These are phyloP conservation scores for Acronicta psi DNA, from an alignment of 2,888 invertebrate genomes.

Conservation along the genomic window DNA sequence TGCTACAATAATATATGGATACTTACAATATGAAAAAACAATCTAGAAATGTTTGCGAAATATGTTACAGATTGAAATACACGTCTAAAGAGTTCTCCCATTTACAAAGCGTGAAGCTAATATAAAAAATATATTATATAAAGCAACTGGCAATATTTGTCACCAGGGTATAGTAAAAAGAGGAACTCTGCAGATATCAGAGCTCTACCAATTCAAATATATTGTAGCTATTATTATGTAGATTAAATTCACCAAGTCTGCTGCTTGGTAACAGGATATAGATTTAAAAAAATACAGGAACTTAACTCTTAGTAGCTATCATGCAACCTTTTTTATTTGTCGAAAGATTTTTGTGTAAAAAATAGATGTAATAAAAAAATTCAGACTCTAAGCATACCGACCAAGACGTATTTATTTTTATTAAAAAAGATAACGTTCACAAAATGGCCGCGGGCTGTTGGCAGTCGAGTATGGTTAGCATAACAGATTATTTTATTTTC, in stretches of 20 bases:
- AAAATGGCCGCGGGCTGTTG: slow-evolving; percentile 73
- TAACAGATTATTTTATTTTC: slow-evolving; percentile 25
- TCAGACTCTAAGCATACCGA: slow-evolving; percentile 55
- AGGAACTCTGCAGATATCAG: too few species aligned
- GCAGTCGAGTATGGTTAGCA: slow-evolving; percentile 65
- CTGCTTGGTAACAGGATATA: slow-evolving; percentile 20
- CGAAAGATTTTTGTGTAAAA: slow-evolving; percentile 44
- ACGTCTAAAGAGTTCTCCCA: too few species aligned
- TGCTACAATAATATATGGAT: too few species aligned
- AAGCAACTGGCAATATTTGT: too few species aligned
- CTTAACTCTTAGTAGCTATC: slow-evolving; percentile 1
- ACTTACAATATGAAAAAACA: too few species aligned
- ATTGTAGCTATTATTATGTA: not conserved
- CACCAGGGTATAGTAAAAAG: too few species aligned
- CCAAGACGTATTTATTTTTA: slow-evolving; percentile 61
- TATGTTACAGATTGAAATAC: too few species aligned
- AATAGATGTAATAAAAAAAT: slow-evolving; percentile 52
- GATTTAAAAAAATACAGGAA: slow-evolving; percentile 39
- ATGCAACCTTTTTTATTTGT: slow-evolving; percentile 19
- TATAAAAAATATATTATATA: too few species aligned
- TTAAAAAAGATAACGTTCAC: slow-evolving; percentile 66
- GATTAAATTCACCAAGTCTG: slow-evolving; percentile 1
- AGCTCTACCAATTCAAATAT: not conserved
- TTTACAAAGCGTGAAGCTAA: too few species aligned
- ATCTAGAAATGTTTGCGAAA: too few species aligned